These are phyloP conservation scores for Tenodera sinensis DNA, from an alignment of 2,888 invertebrate species.

Conservation along the genomic window DNA sequence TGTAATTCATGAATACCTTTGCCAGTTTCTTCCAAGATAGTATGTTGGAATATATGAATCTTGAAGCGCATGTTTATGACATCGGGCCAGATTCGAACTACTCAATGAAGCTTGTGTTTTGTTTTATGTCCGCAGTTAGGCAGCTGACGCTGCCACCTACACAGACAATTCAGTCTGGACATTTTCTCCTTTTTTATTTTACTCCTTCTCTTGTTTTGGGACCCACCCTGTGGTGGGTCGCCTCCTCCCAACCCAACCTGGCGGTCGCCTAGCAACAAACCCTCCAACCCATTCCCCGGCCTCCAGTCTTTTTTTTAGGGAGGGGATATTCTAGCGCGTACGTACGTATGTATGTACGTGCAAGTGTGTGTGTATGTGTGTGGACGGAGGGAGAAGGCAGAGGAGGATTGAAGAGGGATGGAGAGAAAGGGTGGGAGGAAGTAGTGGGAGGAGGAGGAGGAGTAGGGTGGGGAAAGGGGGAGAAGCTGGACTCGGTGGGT, in stretches of 20 bases:
- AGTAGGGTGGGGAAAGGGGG: conserved; percentile 7
- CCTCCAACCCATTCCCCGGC: conserved; percentile 17
- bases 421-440: neutral
- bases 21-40: too few species aligned
- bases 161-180: neutral
- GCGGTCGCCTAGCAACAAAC: conserved; percentile 30
- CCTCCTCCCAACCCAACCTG: conserved; percentile 20
- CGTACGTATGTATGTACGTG: neutral
- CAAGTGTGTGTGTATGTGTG: neutral
- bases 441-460: neutral
- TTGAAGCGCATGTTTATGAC: too few species aligned
- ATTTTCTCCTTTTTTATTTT: neutral
- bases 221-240: conserved; percentile 25
- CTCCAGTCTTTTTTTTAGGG: neutral
- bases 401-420: conserved; percentile 18
- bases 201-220: conserved; percentile 14
- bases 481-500: conserved; percentile 19
- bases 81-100: neutral
- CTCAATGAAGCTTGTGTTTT: neutral
- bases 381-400: neutral
- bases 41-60: too few species aligned
- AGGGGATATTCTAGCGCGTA: neutral
- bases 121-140: neutral
- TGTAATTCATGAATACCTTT: too few species aligned
- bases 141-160: neutral